Percentiles rank a stretch among this genome's conserved stretches.
phyloP scores from a whole-genome alignment of 1,140 invertebrate species.

The Drosophila micromelanica region DNA sequence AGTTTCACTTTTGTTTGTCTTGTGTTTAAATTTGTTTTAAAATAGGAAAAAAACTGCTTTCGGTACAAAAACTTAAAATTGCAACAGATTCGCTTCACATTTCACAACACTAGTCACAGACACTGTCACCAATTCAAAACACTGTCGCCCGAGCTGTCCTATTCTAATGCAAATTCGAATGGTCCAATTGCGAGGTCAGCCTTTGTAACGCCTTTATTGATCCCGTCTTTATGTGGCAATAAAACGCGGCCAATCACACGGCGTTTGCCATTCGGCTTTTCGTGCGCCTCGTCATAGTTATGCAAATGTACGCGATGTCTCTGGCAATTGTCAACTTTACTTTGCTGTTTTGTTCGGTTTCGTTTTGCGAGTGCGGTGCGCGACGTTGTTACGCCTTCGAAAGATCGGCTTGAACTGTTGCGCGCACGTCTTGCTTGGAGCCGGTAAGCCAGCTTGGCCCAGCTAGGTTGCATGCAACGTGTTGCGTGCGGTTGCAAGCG shows the following conservation, averaged over 20 bases:
- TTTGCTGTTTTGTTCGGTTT: slow-evolving; percentile 1
- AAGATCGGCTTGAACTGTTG: slow-evolving; percentile 54
- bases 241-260: slow-evolving; percentile 18
- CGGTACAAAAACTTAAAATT: slow-evolving; percentile 24
- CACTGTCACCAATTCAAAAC: slow-evolving; percentile 5
- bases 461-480: slow-evolving; percentile 25
- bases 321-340: neutral
- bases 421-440: neutral
- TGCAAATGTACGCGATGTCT: slow-evolving; percentile 35
- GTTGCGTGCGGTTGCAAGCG: slow-evolving; percentile 29
- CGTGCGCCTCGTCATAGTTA: slow-evolving; percentile 28
- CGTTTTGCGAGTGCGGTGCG: slow-evolving; percentile 4
- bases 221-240: slow-evolving; percentile 26
- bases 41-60: neutral
- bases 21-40: neutral
- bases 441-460: neutral
- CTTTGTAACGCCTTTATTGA: slow-evolving; percentile 36
- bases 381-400: slow-evolving; percentile 24
- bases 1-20: slow-evolving; percentile 22
- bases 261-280: slow-evolving; percentile 4
- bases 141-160: neutral
- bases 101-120: slow-evolving; percentile 36
- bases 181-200: slow-evolving; percentile 42
- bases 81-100: slow-evolving; percentile 45
- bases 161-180: slow-evolving; percentile 51